Conservation (phyloP, 2,113 vertebrate genomes). For the Myiopsitta monachus region DNA sequence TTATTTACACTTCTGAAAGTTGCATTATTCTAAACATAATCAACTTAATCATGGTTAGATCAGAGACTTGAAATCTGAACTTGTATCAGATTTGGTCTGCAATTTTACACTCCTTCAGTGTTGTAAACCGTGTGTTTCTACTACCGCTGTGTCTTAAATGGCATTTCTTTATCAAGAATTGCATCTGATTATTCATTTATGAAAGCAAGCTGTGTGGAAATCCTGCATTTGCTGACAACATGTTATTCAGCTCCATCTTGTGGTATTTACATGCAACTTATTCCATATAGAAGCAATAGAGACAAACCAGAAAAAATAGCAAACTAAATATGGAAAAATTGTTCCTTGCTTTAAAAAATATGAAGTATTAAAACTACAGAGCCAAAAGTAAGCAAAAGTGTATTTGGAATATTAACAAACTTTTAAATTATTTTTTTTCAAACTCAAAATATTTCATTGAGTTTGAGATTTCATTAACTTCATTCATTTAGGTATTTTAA, state of each 20-base stretch:
- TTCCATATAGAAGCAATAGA: neutral
- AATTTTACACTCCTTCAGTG: slow-evolving; percentile 31
- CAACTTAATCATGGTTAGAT: neutral
- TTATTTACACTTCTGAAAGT: slow-evolving; percentile 25
- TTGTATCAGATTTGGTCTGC: neutral
- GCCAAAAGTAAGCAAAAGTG: neutral
- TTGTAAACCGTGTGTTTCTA: slow-evolving; percentile 22
- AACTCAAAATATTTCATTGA: neutral
- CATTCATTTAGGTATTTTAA: neutral
- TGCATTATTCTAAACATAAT: neutral
- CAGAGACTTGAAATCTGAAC: slow-evolving; percentile 13
- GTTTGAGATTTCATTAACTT: neutral
- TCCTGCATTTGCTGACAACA: neutral
- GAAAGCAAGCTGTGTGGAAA: slow-evolving; percentile 13
- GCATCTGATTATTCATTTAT: slow-evolving; percentile 17
- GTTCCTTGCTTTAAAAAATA: neutral
- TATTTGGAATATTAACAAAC: neutral
- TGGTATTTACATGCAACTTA: slow-evolving; percentile 52
- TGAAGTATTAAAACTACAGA: neutral
- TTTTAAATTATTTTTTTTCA: neutral
- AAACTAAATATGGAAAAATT: neutral
- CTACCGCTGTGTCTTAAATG: neutral
- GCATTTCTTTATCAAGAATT: slow-evolving; percentile 26
- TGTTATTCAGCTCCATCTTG: slow-evolving; percentile 70
- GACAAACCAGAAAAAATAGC: neutral